A percentile compares a stretch with the other conserved stretches of the same genome.
These are phyloP conservation scores for Athalia circularis DNA, from an alignment of 2,888 invertebrate genomes.

Conservation along the genomic window DNA sequence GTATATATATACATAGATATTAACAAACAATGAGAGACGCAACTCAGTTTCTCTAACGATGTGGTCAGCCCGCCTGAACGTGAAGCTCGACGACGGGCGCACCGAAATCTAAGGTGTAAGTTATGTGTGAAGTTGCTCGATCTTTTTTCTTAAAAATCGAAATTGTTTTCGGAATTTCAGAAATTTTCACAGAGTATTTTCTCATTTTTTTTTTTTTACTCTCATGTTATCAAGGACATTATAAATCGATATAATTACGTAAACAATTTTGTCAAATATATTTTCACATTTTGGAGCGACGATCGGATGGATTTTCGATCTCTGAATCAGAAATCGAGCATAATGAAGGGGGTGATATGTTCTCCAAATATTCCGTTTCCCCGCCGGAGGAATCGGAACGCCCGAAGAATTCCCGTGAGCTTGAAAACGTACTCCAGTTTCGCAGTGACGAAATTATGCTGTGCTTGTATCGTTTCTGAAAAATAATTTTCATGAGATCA, in stretches of 20 bases:
- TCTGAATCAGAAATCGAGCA: conserved; percentile 59
- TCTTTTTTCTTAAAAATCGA: background rate
- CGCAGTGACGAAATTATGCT: background rate
- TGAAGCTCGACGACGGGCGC: background rate
- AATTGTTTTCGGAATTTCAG: conserved; percentile 48
- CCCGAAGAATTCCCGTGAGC: conserved; percentile 18
- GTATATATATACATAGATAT: background rate
- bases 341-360: conserved; percentile 59
- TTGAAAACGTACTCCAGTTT: background rate
- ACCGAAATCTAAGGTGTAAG: conserved; percentile 31
- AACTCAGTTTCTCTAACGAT: conserved; percentile 69
- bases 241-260: background rate
- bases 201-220: too few relatives aligned
- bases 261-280: conserved; percentile 11
- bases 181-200: too few relatives aligned
- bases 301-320: conserved; percentile 8
- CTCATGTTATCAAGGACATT: too few relatives aligned
- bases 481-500: conserved; percentile 19
- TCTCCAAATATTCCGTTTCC: conserved; percentile 52
- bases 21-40: conserved; percentile 49
- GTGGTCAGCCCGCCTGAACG: conserved; percentile 58
- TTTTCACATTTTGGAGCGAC: background rate
- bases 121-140: background rate
- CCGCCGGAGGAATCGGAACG: conserved; percentile 48
- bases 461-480: conserved; percentile 6